Conservation (phyloP, 2,888 invertebrate species). For the Thereva unica region DNA sequence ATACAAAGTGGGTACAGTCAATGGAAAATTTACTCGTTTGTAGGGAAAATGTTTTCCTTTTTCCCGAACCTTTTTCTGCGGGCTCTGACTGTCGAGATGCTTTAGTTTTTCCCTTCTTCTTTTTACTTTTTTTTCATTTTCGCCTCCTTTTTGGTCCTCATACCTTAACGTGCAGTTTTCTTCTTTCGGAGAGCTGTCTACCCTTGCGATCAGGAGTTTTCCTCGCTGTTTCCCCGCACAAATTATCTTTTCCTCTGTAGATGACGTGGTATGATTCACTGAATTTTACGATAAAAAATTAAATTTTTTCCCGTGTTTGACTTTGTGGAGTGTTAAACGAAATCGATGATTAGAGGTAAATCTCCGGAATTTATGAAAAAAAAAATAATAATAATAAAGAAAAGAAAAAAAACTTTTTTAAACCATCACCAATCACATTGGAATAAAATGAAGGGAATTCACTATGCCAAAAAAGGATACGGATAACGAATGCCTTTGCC, state of each 20-base stretch:
- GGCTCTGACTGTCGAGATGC: constrained; percentile 32
- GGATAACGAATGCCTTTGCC: too few relatives aligned
- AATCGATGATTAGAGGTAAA: constrained; percentile 24
- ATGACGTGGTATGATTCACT: constrained; percentile 27
- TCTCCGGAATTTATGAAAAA: constrained; percentile 1
- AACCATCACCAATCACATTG: too few relatives aligned
- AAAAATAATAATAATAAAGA: not conserved
- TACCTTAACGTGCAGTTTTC: constrained; percentile 1
- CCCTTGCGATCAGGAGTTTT: constrained; percentile 1
- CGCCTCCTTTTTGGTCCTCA: constrained; percentile 20
- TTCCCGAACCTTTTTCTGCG: constrained; percentile 32
- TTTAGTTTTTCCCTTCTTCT: constrained; percentile 18
- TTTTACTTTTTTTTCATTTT: constrained; percentile 26
- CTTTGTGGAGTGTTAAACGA: constrained; percentile 28
- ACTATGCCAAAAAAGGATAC: too few relatives aligned
- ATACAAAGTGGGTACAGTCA: constrained; percentile 29
- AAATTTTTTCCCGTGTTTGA: constrained; percentile 18
- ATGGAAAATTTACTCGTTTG: constrained; percentile 35
- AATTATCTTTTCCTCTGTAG: constrained; percentile 28
- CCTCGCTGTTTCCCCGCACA: constrained; percentile 28
- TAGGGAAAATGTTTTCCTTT: constrained; percentile 36
- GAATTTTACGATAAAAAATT: constrained; percentile 33
- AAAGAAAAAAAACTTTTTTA: not conserved
- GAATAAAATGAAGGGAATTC: too few relatives aligned
- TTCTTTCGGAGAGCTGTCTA: too few relatives aligned